A percentile compares a stretch with the other conserved stretches of the same genome.
Conservation (phyloP, 2,888 invertebrate genomes). For the Cremastinae sp. region DNA sequence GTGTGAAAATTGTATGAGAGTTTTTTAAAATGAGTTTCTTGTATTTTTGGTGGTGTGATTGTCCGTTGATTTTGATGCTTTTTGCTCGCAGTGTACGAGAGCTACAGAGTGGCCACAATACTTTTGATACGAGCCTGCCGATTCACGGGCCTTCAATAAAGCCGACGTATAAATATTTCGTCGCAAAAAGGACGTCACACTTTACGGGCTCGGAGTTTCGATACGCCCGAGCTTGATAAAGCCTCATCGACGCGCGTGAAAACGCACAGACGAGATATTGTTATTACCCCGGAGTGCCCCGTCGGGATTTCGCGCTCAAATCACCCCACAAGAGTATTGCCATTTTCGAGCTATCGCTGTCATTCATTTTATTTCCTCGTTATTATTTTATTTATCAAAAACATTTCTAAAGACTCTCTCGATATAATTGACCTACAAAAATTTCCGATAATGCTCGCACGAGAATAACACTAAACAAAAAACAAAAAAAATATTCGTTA, state of each 20-base stretch:
- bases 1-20: too few relatives aligned
- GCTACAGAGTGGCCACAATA: too few relatives aligned
- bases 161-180: neutral
- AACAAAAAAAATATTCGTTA: too few relatives aligned
- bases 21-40: too few relatives aligned
- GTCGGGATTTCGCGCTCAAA: constrained; percentile 47
- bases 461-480: too few relatives aligned
- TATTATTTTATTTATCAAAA: constrained; percentile 9
- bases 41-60: too few relatives aligned
- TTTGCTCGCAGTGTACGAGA: too few relatives aligned
- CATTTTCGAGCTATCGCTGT: constrained; percentile 36
- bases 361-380: constrained; percentile 35
- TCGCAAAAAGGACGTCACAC: constrained; percentile 13
- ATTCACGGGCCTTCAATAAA: neutral
- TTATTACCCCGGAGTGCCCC: constrained; percentile 26
- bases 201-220: neutral
- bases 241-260: neutral
- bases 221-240: constrained; percentile 1
- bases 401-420: neutral
- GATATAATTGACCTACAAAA: too few relatives aligned
- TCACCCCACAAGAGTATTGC: constrained; percentile 41
- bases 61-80: too few relatives aligned
- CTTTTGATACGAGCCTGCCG: too few relatives aligned
- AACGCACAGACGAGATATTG: constrained; percentile 19
- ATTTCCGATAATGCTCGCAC: too few relatives aligned